Evolutionary conservation across 2,888 invertebrate species (phyloP).

Genomic region (Plagiodera versicolora): DNA sequence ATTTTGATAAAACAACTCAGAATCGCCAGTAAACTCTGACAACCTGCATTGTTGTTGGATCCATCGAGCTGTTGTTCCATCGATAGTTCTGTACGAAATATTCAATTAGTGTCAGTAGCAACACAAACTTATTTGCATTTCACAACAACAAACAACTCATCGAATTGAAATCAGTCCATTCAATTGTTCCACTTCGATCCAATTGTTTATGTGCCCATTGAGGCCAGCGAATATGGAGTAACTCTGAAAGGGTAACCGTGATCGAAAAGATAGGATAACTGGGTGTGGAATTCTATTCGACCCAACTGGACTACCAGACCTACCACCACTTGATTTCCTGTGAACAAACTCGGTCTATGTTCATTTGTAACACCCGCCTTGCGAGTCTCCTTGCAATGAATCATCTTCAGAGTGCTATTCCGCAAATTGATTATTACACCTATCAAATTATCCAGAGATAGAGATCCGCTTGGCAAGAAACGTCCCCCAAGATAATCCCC

Average conservation of each 20-base stretch:
- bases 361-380: neutral
- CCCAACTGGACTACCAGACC: too few species aligned
- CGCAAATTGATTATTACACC: neutral
- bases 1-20: too few species aligned
- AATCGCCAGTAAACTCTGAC: too few species aligned
- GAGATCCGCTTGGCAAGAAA: neutral
- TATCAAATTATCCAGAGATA: neutral
- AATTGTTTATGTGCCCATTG: too few species aligned
- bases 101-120: constrained; percentile 1
- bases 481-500: neutral
- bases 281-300: too few species aligned
- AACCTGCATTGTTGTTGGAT: too few species aligned
- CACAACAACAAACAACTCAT: constrained; percentile 8
- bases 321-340: too few species aligned
- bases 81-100: neutral
- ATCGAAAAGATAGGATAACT: too few species aligned
- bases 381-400: neutral
- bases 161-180: neutral
- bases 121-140: constrained; percentile 12
- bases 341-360: too few species aligned
- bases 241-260: too few species aligned
- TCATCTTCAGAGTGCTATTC: neutral
- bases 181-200: constrained; percentile 2
- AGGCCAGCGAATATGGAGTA: too few species aligned
- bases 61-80: too few species aligned